These are phyloP conservation scores for Lordiphosa collinella DNA, from an alignment of 1,140 invertebrate genomes.

Conservation along the genomic window DNA sequence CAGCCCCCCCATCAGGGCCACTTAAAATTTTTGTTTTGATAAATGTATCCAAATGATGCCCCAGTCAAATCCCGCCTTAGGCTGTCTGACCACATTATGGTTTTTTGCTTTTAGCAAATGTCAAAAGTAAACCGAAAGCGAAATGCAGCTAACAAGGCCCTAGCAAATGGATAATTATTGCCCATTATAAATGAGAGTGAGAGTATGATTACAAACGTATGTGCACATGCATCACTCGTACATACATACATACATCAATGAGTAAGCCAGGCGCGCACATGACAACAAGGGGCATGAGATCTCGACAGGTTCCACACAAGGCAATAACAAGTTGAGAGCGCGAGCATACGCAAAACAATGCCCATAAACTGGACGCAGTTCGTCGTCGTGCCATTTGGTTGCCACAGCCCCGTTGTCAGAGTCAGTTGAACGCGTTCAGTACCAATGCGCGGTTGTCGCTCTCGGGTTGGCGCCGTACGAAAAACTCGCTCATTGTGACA, in stretches of 20 bases:
- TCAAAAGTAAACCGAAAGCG: slow-evolving; percentile 52
- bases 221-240: neutral
- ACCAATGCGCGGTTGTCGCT: slow-evolving; percentile 3
- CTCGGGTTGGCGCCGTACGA: neutral
- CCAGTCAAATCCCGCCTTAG: neutral
- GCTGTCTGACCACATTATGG: no score
- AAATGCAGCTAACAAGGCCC: slow-evolving; percentile 29
- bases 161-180: slow-evolving; percentile 38
- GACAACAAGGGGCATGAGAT: neutral
- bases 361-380: slow-evolving; percentile 66
- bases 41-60: slow-evolving; percentile 43
- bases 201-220: slow-evolving; percentile 22
- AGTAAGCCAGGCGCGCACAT: slow-evolving; percentile 32
- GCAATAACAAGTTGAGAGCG: slow-evolving; percentile 45
- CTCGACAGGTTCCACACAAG: slow-evolving; percentile 51
- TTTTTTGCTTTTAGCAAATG: slow-evolving; percentile 1
- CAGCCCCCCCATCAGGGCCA: slow-evolving; percentile 11
- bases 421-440: slow-evolving; percentile 4
- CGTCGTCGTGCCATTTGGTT: neutral
- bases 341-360: slow-evolving; percentile 32
- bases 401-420: neutral
- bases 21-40: slow-evolving; percentile 30
- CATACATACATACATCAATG: slow-evolving; percentile 10
- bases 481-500: neutral
- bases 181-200: slow-evolving; percentile 54